Evolutionary conservation across 2,797 vertebrate genomes (phyloP).

Genomic region (Odontamblyopus rebecca): DNA sequence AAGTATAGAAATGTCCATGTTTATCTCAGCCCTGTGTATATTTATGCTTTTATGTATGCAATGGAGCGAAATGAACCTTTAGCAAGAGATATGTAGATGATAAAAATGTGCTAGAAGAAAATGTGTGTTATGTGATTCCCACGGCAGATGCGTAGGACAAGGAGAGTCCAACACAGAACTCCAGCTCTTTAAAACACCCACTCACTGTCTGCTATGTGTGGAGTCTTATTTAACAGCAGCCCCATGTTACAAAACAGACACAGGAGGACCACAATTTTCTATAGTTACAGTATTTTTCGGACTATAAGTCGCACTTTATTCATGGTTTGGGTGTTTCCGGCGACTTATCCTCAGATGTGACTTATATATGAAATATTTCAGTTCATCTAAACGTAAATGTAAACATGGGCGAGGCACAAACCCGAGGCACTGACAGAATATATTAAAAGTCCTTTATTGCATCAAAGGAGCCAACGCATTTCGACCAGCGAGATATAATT

Average conservation of each 20-base stretch:
- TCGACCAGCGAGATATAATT: too few relatives aligned
- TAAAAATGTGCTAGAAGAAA: not conserved
- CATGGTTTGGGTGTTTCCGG: too few relatives aligned
- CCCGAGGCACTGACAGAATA: too few relatives aligned
- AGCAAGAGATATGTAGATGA: not conserved
- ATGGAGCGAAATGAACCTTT: not conserved
- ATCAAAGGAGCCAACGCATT: too few relatives aligned
- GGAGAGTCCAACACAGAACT: constrained; percentile 3
- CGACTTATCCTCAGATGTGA: too few relatives aligned
- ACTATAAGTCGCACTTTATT: too few relatives aligned
- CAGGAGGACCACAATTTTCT: not conserved
- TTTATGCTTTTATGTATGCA: not conserved
- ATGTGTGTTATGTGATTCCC: not conserved
- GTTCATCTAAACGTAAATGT: too few relatives aligned
- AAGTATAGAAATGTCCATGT: too few relatives aligned
- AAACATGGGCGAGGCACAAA: too few relatives aligned
- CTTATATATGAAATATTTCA: too few relatives aligned
- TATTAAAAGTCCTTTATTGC: too few relatives aligned
- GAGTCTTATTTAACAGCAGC: not conserved
- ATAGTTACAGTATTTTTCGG: not conserved
- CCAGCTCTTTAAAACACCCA: constrained; percentile 4
- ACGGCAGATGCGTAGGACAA: constrained; percentile 3
- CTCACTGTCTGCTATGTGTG: not conserved
- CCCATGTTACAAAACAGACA: not conserved
- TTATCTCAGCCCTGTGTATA: too few relatives aligned